Base-by-base conservation (phyloP, 2,888 invertebrate genomes). In the Drosophila atripex region DNA sequence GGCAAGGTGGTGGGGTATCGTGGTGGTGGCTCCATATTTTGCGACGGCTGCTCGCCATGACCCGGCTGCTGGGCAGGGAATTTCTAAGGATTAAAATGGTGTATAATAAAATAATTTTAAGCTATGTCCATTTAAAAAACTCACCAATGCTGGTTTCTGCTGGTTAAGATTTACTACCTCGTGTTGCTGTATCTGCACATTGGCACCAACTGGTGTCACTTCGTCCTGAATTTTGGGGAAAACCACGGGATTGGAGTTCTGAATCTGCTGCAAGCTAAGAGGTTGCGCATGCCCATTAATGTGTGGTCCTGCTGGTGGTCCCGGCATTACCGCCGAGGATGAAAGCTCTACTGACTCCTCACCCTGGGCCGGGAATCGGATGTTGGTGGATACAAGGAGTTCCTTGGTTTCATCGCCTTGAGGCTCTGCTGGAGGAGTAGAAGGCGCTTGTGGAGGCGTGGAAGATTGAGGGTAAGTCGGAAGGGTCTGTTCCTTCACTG, bases 241-340 rank as follows among this genome's bases (percentile, higher is more conserved):
- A 1, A 90, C 89, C 1, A 92, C 88, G 0, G 89, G 86, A 64
- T 90, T 90, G 5, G 80, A 71, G 18, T 77, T 77, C 49, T 90
- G 89, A 14, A 90, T 78, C 59, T 89, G 87, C 53, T 91, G 91
- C 11, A 91, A 74, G 38, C 91, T 90, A 5, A 91, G 61, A 0
- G 91, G 91, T 23, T 91, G 91, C 0, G 91, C 91, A 54, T 91
- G 91, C 0, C 91, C 91, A 73, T 91, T 91, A 0, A 91, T 88
- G 43, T 86, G 85, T n/a, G 86, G 80, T 2, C 78, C 78, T 2
- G 75, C 66, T 0, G 89, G 89, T 1, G 89, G 86, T 9, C 80
- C 82, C 1, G 80, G 71, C 9, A 74, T 56, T 0, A 75, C 64
- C 3, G 79, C 71, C 5, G 78, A 57, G 0, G 89, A 74, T 0